Percentiles rank a stretch among this genome's conserved stretches.
Evolutionary conservation across 2,888 invertebrate species (phyloP).

Genomic region (Helicoverpa assulta): DNA sequence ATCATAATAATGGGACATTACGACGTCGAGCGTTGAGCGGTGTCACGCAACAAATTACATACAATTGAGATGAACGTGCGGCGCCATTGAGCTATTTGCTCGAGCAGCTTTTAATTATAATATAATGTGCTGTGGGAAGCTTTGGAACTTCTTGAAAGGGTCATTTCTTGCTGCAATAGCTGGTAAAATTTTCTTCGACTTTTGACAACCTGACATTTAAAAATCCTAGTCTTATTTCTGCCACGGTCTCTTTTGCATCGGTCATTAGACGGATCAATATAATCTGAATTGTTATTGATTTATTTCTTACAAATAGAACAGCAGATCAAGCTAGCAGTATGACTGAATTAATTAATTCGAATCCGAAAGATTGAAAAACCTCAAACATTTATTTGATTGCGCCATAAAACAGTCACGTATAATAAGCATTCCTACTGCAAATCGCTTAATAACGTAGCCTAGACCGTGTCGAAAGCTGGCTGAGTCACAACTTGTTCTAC

Average conservation of each 20-base stretch:
- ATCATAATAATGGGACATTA: conserved; percentile 45
- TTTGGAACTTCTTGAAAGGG: conserved; percentile 23
- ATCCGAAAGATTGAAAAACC: conserved; percentile 11
- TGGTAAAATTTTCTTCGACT: too few species aligned
- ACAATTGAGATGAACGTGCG: conserved; percentile 64
- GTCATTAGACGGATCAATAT: neutral
- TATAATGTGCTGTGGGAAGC: conserved; percentile 59
- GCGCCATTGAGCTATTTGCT: conserved; percentile 53
- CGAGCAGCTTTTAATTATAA: conserved; percentile 62
- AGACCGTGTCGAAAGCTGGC: conserved; percentile 52
- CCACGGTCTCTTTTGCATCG: too few species aligned
- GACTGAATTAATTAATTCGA: conserved; percentile 5
- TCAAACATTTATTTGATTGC: conserved; percentile 30
- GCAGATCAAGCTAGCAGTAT: neutral
- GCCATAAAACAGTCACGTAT: conserved; percentile 24
- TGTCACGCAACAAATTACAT: conserved; percentile 63
- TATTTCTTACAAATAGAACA: neutral
- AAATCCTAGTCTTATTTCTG: too few species aligned
- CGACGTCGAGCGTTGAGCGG: conserved; percentile 33
- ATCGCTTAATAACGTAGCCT: conserved; percentile 44
- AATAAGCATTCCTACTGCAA: conserved; percentile 11
- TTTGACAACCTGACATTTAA: too few species aligned
- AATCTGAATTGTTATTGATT: neutral
- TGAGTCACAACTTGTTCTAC: conserved; percentile 53
- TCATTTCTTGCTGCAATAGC: neutral